phyloP scores from a whole-genome alignment of 2,888 invertebrate genomes.

The Crematogaster levior region DNA sequence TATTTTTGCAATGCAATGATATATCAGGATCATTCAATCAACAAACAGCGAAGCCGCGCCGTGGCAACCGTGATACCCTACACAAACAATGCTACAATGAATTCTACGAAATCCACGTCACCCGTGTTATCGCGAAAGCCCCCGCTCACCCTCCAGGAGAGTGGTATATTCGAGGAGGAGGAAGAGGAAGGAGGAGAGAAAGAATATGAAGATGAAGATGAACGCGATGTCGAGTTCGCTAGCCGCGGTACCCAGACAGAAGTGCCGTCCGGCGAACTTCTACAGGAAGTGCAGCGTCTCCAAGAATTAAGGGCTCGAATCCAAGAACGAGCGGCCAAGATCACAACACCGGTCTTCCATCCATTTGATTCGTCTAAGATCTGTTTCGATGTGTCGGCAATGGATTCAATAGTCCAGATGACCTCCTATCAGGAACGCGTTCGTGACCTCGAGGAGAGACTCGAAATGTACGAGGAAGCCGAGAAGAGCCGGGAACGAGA shows the following conservation, averaged over 20 bases:
- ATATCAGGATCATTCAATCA: conserved; percentile 73
- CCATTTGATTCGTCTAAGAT: conserved; percentile 44
- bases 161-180: conserved; percentile 89
- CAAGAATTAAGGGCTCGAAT: conserved; percentile 80
- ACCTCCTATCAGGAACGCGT: conserved; percentile 74
- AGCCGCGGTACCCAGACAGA: conserved; percentile 81
- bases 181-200: conserved; percentile 87
- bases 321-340: conserved; percentile 80
- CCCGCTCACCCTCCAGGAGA: conserved; percentile 88
- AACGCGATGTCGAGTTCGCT: conserved; percentile 76
- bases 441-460: conserved; percentile 76
- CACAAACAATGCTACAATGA: conserved; percentile 66
- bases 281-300: conserved; percentile 81
- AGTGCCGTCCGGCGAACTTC: conserved; percentile 79
- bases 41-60: conserved; percentile 79
- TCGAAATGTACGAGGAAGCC: conserved; percentile 68
- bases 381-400: conserved; percentile 34
- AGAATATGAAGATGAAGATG: conserved; percentile 86
- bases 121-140: conserved; percentile 76
- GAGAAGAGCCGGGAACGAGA: conserved; percentile 68
- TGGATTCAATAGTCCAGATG: conserved; percentile 58
- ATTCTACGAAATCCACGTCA: conserved; percentile 63
- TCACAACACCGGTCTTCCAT: conserved; percentile 56
- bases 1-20: neutral
- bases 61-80: conserved; percentile 82